A percentile compares a stretch with the other conserved stretches of the same genome.
Conservation (phyloP, 2,797 vertebrate genomes). For the Coreius guichenoti region DNA sequence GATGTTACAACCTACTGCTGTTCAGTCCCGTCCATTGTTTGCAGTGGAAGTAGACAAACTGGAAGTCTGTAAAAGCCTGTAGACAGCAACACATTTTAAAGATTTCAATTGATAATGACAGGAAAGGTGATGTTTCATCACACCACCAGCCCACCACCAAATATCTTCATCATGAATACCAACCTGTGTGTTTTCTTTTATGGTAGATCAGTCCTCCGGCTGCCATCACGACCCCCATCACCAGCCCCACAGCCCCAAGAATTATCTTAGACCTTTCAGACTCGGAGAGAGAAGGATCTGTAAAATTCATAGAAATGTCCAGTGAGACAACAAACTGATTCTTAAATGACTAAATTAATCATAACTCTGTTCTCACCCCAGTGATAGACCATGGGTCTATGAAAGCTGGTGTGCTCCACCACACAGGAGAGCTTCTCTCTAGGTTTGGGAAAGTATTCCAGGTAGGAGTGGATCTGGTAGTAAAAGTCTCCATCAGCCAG, state of each 20-base stretch:
- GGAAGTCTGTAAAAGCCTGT: constrained; percentile 26
- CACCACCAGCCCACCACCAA: not conserved
- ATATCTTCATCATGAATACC: constrained; percentile 22
- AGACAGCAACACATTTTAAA: not conserved
- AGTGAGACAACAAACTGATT: not conserved
- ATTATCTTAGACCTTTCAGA: constrained; percentile 58
- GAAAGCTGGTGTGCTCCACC: constrained; percentile 72
- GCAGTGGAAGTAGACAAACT: constrained; percentile 4
- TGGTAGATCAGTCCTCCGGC: constrained; percentile 62
- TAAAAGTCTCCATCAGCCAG: constrained; percentile 77
- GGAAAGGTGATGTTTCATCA: no score
- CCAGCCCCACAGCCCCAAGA: constrained; percentile 62
- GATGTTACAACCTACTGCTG: not conserved
- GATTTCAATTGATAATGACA: not conserved
- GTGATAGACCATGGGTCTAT: constrained; percentile 53
- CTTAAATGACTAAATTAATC: not conserved
- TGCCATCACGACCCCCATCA: constrained; percentile 65
- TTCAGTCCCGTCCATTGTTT: not conserved
- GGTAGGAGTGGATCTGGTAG: constrained; percentile 74
- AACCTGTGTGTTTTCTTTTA: constrained; percentile 60
- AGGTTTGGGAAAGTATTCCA: constrained; percentile 70
- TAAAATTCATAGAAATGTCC: constrained; percentile 31
- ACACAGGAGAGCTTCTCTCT: constrained; percentile 74
- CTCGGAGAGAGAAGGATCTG: constrained; percentile 54
- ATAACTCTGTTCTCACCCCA: constrained; percentile 72